These are phyloP conservation scores for Drosophila kepulauana DNA, from an alignment of 1,140 invertebrate species.

Conservation along the genomic window DNA sequence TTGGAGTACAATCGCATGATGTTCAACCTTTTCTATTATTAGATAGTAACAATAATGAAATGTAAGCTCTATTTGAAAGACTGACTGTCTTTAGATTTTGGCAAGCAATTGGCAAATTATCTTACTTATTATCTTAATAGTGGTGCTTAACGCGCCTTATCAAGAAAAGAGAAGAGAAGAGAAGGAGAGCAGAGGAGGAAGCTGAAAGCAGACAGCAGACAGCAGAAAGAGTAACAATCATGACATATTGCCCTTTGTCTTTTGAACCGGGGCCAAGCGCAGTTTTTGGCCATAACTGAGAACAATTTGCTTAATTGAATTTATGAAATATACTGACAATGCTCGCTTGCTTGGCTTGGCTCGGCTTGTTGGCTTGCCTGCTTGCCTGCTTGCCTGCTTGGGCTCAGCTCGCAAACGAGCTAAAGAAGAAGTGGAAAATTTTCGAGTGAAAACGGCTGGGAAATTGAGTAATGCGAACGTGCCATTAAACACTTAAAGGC, in stretches of 20 bases:
- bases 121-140: conserved; percentile 21
- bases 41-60: conserved; percentile 17
- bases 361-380: neutral
- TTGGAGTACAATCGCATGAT: neutral
- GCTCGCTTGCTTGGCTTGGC: conserved; percentile 12
- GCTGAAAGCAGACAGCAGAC: neutral
- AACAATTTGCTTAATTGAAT: conserved; percentile 75
- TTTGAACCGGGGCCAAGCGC: conserved; percentile 21
- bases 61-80: conserved; percentile 4
- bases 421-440: conserved; percentile 11
- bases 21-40: neutral
- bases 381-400: neutral
- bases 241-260: conserved; percentile 47
- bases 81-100: neutral
- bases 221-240: conserved; percentile 10
- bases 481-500: conserved; percentile 79
- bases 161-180: neutral
- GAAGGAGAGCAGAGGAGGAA: neutral
- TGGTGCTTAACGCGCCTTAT: conserved; percentile 33
- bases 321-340: conserved; percentile 63
- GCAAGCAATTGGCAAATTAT: conserved; percentile 35
- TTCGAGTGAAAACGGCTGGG: conserved; percentile 23
- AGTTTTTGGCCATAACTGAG: conserved; percentile 52
- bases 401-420: neutral
- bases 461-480: conserved; percentile 78